Evolutionary conservation across 2,113 vertebrate genomes (phyloP).

Genomic region (Stomatorhinus ivindoensis): DNA sequence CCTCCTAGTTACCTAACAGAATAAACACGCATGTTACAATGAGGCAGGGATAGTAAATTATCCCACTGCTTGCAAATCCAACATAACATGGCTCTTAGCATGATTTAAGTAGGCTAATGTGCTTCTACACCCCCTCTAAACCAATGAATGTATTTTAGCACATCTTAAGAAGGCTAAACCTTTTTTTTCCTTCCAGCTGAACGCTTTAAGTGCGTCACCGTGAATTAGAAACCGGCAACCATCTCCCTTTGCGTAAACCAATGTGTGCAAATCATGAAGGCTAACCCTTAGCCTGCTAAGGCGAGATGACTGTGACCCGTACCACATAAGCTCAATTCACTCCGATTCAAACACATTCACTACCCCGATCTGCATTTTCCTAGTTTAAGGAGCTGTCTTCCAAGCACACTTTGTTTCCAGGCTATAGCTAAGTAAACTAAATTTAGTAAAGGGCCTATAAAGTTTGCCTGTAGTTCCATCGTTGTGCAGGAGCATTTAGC

Average conservation of each 20-base stretch:
- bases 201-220: not conserved
- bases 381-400: not conserved
- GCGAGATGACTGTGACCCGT: not conserved
- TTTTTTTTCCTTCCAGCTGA: not conserved
- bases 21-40: not conserved
- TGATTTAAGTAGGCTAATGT: constrained; percentile 7
- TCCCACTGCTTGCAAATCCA: not conserved
- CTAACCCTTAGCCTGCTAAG: not conserved
- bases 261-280: not conserved
- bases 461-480: not conserved
- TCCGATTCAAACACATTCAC: not conserved
- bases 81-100: constrained; percentile 7
- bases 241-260: not conserved
- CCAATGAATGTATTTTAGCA: constrained; percentile 6
- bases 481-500: not conserved
- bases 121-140: not conserved
- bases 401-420: not conserved
- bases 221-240: not conserved
- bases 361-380: not conserved
- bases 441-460: not conserved
- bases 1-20: not conserved
- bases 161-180: not conserved
- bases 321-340: not conserved
- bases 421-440: not conserved
- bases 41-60: not conserved